Evolutionary conservation across 1,140 invertebrate species (phyloP).

Genomic region (Drosophila tropicalis): DNA sequence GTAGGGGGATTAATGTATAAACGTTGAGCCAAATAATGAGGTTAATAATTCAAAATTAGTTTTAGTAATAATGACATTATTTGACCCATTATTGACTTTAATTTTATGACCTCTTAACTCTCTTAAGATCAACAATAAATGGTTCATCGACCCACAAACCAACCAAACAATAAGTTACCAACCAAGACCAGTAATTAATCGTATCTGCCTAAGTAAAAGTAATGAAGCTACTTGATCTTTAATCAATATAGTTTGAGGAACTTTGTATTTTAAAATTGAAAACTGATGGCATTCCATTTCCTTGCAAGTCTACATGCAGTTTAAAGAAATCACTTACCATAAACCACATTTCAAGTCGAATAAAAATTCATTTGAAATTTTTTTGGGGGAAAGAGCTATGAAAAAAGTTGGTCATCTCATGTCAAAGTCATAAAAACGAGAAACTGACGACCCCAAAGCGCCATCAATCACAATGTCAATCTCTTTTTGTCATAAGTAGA

Average conservation of each 20-base stretch:
- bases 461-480: conserved; percentile 79
- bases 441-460: conserved; percentile 53
- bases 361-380: conserved; percentile 32
- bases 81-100: background rate
- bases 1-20: background rate
- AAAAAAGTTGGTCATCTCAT: conserved; percentile 50
- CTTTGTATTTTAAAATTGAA: background rate
- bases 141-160: too few relatives aligned
- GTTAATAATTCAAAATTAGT: background rate
- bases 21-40: background rate
- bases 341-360: conserved; percentile 12
- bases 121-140: too few relatives aligned
- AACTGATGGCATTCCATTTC: background rate
- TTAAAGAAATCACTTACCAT: conserved; percentile 22
- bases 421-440: conserved; percentile 67
- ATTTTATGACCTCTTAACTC: too few relatives aligned
- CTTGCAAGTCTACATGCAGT: background rate
- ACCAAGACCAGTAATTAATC: too few relatives aligned
- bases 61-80: background rate
- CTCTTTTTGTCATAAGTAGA: conserved; percentile 75
- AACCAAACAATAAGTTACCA: too few relatives aligned
- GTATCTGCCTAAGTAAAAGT: too few relatives aligned
- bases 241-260: too few relatives aligned
- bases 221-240: too few relatives aligned
- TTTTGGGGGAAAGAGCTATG: conserved; percentile 11